A percentile compares a stretch with the other conserved stretches of the same genome.
Conservation (phyloP, 2,888 invertebrate species). For the Cheilosia soror region DNA sequence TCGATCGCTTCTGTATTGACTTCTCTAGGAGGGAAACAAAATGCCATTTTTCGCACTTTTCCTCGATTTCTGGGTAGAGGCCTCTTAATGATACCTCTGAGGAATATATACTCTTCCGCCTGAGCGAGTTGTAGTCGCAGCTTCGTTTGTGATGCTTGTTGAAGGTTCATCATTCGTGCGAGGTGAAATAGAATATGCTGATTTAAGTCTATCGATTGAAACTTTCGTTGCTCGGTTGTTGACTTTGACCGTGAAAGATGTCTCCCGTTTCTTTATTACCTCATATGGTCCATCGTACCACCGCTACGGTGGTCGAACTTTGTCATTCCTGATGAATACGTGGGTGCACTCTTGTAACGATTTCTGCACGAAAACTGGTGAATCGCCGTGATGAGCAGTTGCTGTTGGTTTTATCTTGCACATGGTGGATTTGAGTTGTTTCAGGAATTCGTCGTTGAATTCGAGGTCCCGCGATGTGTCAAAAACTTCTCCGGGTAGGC, state of each 20-base stretch:
- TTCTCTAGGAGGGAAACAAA: too few species aligned
- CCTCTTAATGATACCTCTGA: background rate
- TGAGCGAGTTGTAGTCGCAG: background rate
- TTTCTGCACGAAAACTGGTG: background rate
- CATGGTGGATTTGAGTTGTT: background rate
- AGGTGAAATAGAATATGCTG: background rate
- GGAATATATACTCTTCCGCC: background rate
- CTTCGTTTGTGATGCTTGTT: conserved; percentile 1
- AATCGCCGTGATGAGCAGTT: background rate
- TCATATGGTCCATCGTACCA: background rate
- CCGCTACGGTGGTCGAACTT: background rate
- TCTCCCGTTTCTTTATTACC: background rate
- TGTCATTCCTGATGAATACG: background rate
- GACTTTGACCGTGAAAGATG: background rate
- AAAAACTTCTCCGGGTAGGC: conserved; percentile 12
- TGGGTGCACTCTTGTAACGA: background rate
- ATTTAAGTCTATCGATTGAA: background rate
- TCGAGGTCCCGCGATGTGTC: background rate
- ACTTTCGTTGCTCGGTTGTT: background rate
- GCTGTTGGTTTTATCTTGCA: background rate
- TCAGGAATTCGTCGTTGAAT: too few species aligned
- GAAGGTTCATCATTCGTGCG: background rate
- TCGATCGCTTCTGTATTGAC: too few species aligned
- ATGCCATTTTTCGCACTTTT: too few species aligned
- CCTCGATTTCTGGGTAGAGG: too few species aligned